phyloP scores from a whole-genome alignment of 2,888 invertebrate species.

The Lasius platythorax region DNA sequence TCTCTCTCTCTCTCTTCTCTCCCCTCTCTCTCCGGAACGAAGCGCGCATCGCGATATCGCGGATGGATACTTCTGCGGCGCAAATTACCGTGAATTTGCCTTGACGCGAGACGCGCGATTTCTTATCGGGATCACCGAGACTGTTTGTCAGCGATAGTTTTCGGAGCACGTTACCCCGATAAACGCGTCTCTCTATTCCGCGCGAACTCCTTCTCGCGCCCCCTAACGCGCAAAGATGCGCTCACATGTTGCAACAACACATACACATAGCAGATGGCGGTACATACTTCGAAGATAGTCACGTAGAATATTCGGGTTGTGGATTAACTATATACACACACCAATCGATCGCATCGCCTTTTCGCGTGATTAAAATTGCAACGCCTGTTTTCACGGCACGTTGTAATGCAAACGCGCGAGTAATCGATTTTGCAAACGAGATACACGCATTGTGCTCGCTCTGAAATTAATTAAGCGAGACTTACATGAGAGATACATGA shows the following conservation, averaged over 20 bases:
- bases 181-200: neutral
- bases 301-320: neutral
- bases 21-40: conserved; percentile 41
- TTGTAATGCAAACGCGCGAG: neutral
- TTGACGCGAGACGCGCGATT: neutral
- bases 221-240: neutral
- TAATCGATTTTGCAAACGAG: conserved; percentile 31
- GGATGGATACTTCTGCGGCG: conserved; percentile 47
- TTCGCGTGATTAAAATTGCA: conserved; percentile 28
- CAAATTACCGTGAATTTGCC: conserved; percentile 53
- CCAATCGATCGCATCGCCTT: conserved; percentile 24
- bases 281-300: neutral
- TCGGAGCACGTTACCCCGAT: conserved; percentile 4
- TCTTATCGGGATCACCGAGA: conserved; percentile 21
- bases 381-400: conserved; percentile 27
- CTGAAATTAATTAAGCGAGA: conserved; percentile 30
- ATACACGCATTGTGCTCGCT: neutral
- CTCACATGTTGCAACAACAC: neutral
- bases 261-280: neutral
- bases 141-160: conserved; percentile 44
- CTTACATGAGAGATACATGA: neutral
- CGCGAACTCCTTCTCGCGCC: neutral
- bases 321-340: neutral
- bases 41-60: conserved; percentile 56
- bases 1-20: neutral